Conservation (phyloP, 1,140 invertebrate genomes). For the Centruroides sculpturatus region DNA sequence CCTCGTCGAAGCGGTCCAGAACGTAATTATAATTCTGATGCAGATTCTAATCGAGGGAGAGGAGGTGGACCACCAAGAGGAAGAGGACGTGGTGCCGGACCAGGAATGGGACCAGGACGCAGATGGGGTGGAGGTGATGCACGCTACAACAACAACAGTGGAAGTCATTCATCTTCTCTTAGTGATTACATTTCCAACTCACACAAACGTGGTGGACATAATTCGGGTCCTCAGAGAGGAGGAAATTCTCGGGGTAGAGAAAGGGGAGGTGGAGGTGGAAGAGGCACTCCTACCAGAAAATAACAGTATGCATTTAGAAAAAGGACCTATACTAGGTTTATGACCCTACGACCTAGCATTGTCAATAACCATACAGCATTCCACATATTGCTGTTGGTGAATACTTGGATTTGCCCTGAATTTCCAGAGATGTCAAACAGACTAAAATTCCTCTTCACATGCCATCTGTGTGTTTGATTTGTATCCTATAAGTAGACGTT, state of each 20-base stretch:
- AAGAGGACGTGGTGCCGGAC: conserved; percentile 17
- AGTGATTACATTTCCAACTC: background rate
- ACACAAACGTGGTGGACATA: background rate
- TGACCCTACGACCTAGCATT: too few species aligned
- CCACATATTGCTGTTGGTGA: too few species aligned
- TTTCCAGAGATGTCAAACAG: too few species aligned
- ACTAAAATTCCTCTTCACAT: too few species aligned
- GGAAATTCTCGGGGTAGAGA: background rate
- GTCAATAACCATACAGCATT: too few species aligned
- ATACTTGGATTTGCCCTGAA: too few species aligned
- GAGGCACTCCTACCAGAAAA: background rate
- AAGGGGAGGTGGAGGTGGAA: background rate
- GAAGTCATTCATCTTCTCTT: background rate
- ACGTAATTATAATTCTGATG: background rate
- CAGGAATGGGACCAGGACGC: conserved; percentile 16
- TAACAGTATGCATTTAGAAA: background rate
- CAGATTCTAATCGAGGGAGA: conserved; percentile 16
- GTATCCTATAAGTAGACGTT: too few species aligned
- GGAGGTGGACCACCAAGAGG: conserved; percentile 9
- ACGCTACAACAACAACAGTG: background rate
- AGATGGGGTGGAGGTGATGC: conserved; percentile 1
- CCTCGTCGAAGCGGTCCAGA: background rate
- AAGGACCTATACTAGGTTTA: too few species aligned
- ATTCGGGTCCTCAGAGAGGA: background rate
- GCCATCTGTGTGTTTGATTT: too few species aligned